These are phyloP conservation scores for Drosophila ezoana DNA, from an alignment of 2,888 invertebrate genomes.

Conservation along the genomic window DNA sequence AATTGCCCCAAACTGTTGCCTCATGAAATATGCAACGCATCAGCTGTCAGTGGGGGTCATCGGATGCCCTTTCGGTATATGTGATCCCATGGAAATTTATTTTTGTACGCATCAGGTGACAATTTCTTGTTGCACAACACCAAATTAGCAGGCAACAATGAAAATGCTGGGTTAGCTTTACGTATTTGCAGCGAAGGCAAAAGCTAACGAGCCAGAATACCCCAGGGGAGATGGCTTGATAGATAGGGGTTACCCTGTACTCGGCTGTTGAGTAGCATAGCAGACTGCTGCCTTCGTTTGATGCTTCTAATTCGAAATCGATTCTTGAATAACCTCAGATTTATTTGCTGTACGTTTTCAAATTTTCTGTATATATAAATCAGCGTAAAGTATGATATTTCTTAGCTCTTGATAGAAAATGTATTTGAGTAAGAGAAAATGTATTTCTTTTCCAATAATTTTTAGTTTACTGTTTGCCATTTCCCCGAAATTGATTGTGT, in stretches of 20 bases:
- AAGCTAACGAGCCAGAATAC: not conserved
- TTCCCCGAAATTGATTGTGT: too few species aligned
- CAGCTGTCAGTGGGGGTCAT: conserved; percentile 33
- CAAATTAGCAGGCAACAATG: conserved; percentile 49
- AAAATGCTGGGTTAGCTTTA: conserved; percentile 22
- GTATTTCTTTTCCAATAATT: too few species aligned
- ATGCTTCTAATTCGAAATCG: not conserved
- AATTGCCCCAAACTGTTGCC: conserved; percentile 24
- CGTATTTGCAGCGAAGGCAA: not conserved
- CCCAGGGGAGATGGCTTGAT: not conserved
- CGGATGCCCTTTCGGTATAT: conserved; percentile 15
- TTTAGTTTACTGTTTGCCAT: too few species aligned
- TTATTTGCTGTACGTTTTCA: too few species aligned
- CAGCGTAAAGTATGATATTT: too few species aligned
- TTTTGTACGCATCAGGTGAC: conserved; percentile 37
- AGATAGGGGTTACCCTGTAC: not conserved
- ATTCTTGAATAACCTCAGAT: too few species aligned
- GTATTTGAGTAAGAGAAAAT: too few species aligned
- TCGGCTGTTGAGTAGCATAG: not conserved
- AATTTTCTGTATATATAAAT: too few species aligned
- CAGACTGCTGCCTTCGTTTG: not conserved
- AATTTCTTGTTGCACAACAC: conserved; percentile 23
- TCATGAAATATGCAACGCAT: conserved; percentile 41
- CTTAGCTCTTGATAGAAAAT: too few species aligned
- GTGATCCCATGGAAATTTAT: conserved; percentile 13